A percentile compares a stretch with the other conserved stretches of the same genome.
Evolutionary conservation across 2,888 invertebrate species (phyloP).

Genomic region (Cordilura impudica): DNA sequence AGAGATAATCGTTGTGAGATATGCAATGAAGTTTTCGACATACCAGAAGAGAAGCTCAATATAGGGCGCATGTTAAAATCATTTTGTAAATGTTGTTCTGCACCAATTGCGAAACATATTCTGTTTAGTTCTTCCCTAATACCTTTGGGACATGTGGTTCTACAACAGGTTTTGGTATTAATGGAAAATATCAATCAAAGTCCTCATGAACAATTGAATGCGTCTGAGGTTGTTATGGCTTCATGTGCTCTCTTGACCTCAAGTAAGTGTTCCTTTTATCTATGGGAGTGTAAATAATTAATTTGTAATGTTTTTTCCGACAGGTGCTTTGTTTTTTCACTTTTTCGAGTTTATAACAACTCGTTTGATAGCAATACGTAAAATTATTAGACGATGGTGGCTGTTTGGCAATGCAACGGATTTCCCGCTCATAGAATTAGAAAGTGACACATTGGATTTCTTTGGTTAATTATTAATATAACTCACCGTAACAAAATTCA

Average conservation of each 20-base stretch:
- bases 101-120: slow-evolving; percentile 72
- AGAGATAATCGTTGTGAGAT: slow-evolving; percentile 74
- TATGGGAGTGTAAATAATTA: background rate
- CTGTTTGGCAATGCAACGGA: slow-evolving; percentile 74
- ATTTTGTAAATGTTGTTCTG: slow-evolving; percentile 72
- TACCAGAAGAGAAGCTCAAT: slow-evolving; percentile 69
- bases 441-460: slow-evolving; percentile 71
- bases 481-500: background rate
- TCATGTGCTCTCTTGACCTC: slow-evolving; percentile 72
- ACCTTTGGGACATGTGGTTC: slow-evolving; percentile 73
- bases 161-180: slow-evolving; percentile 72
- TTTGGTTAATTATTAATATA: slow-evolving; percentile 55
- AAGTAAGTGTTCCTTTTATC: slow-evolving; percentile 63
- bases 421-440: slow-evolving; percentile 68
- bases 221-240: slow-evolving; percentile 69
- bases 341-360: slow-evolving; percentile 74
- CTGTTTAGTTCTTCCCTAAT: slow-evolving; percentile 71
- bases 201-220: slow-evolving; percentile 67
- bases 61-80: slow-evolving; percentile 69
- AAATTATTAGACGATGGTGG: slow-evolving; percentile 76
- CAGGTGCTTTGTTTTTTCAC: slow-evolving; percentile 73
- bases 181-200: slow-evolving; percentile 74
- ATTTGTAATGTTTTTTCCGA: background rate
- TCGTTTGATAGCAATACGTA: slow-evolving; percentile 71
- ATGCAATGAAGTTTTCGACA: slow-evolving; percentile 69